Evolutionary conservation across 1,140 invertebrate genomes (phyloP), one percentile per base, ranked within the genome.

Genomic region (Ylistrum balloti): DNA sequence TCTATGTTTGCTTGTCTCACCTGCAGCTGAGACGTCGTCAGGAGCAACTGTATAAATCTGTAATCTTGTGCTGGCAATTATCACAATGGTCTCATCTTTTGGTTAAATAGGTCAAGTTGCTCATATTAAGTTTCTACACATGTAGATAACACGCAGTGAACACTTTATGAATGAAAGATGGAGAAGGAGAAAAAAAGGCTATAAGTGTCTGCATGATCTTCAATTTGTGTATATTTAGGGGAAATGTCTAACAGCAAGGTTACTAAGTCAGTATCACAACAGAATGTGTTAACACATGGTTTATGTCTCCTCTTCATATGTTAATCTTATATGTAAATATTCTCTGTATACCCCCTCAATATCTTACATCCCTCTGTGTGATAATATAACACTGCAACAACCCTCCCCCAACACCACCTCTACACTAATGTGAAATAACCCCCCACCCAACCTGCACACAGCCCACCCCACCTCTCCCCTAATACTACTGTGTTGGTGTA

Each of bases 131-230:
- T 74, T 74, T 74, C 56, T 74, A 5, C 0, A 11, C 56, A 74
- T 74, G 56, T n/a, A 74, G 1, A 74, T 74, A 28, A 28, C 28
- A 28, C 7, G 35, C 5, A 38, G 35, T 38, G 35, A 38, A 28
- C n/a, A 74, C 56, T 28, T 74, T n/a, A 74, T 74, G 56, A 74
- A 28, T 74, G 22, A 74, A 74, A 17, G 56, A 74, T 74, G 56
- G 56, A 48, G 17, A 28, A 3, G 56, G 28, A 17, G 13, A 74
- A 17, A 74, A 74, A n/a, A 45, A 74, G 7, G 9, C 28, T 74
- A n/a, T 17, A 74, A n/a, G n/a, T 74, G 56, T 74, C 5, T 28
- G n/a, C 11, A 9, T 74, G 56, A 74, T 74, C 5, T 74, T 28
- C 5, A 17, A n/a, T 74, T 74, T 74, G 56, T 74, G 56, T 22